phyloP scores from a whole-genome alignment of 30 jellyfish, hydroid and myxozoan species.

The Clytia hemisphaerica region DNA sequence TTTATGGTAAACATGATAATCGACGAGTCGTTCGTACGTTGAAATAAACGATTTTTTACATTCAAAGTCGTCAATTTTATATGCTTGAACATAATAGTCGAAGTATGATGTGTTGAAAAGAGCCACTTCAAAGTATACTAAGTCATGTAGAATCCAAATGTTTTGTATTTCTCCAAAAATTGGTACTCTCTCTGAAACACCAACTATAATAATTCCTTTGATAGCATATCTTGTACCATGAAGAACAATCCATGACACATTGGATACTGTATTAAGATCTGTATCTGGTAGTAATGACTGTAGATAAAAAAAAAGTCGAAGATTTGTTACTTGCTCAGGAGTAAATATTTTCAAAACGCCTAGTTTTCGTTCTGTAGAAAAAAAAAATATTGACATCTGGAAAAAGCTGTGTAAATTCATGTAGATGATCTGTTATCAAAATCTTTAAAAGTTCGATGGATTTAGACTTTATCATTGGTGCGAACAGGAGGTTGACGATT shows the following conservation, averaged over 20 bases:
- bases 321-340: no score
- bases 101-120: conserved; percentile 1
- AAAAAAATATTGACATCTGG: conserved; percentile 8
- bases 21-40: no score
- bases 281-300: conserved; percentile 10
- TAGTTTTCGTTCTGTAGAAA: conserved; percentile 8
- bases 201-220: conserved; percentile 14
- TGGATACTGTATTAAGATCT: conserved; percentile 5
- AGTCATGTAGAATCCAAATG: conserved; percentile 2
- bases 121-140: conserved; percentile 7
- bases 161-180: conserved; percentile 7
- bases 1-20: no score
- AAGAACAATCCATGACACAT: conserved; percentile 10
- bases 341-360: conserved; percentile 10
- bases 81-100: conserved; percentile 2
- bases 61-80: conserved; percentile 4
- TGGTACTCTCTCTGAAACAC: conserved; percentile 13
- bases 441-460: background rate
- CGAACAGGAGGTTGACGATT: background rate
- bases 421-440: conserved; percentile 8
- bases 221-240: conserved; percentile 16
- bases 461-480: conserved; percentile 6
- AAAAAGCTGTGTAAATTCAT: background rate
- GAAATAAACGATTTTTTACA: no score
- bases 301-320: background rate